Base-by-base conservation (phyloP, 2,888 invertebrate species). In the Sceliomorpha sp. region DNA sequence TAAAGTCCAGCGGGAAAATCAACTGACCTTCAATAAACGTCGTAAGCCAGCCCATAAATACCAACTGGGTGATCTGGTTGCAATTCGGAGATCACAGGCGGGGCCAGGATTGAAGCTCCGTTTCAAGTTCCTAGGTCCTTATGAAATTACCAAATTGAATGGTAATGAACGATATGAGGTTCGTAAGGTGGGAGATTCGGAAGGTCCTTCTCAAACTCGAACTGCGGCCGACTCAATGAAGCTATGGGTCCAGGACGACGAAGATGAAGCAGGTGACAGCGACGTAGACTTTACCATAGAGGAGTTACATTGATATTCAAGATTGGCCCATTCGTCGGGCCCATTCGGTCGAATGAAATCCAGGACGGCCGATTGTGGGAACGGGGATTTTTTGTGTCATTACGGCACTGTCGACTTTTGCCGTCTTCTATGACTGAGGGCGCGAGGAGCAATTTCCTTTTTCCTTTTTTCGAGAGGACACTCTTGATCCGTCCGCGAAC, bases 221-320 rank as follows among this genome's bases (percentile, higher is more conserved):
- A 40, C 40, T 6, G 24, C 40, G 4, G 40, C 40, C 1, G 40
- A 40, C 13, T 40, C n/a, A n/a, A 40, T 40, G 24, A 40, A 40
- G 8, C 10, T 1, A 0, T 39, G 39, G 39, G n/a, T 5, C 12
- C 24, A 39, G 1, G 24, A 39, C 24, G 24, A 1, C 6, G 39
- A 39, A 20, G 39, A 39, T 17, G 36, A 37, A 8, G 17, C 17
- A 9, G 36, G n/a, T 37, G 17, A 15, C 1, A 7, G 12, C 5
- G 13, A 14, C 14, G 34, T 12, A 14, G 14, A 4, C 34, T 14
- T 6, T 6, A n/a, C n/a, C n/a, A n/a, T n/a, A n/a, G n/a, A n/a
- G n/a, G n/a, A n/a, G n/a, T n/a, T n/a, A n/a, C n/a, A n/a, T n/a
- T n/a, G n/a, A n/a, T n/a, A n/a, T n/a, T n/a, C n/a, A n/a, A 14